phyloP scores from a whole-genome alignment of 2,113 vertebrate species.

The Myocastor coypus region DNA sequence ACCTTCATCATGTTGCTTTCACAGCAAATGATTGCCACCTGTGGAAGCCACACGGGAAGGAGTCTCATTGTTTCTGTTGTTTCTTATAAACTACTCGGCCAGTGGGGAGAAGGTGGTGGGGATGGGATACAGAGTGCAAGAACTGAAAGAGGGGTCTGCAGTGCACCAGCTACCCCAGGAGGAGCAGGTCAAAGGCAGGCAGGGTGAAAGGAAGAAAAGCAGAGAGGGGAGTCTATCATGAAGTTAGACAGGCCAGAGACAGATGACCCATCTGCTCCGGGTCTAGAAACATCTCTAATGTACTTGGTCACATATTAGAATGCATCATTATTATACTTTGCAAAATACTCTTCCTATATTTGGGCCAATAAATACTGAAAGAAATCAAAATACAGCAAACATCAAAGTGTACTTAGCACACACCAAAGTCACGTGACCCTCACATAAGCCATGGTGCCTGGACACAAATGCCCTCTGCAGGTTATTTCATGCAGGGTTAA shows the following conservation, averaged over 20 bases:
- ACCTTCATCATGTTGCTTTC: neutral
- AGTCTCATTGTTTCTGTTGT: neutral
- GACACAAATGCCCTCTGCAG: neutral
- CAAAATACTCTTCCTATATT: conserved; percentile 74
- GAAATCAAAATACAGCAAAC: conserved; percentile 64
- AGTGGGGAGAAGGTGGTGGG: neutral
- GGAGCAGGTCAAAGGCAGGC: no score
- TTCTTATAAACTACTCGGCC: neutral
- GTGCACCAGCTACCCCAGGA: neutral
- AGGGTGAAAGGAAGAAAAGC: neutral
- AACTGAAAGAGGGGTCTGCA: neutral
- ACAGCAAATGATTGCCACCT: conserved; percentile 36
- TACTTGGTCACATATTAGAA: neutral
- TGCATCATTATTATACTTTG: neutral
- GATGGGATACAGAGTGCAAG: neutral
- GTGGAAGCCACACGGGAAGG: conserved; percentile 42
- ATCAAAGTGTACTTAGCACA: conserved; percentile 42
- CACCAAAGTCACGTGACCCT: conserved; percentile 64
- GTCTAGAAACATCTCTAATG: neutral
- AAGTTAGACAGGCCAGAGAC: neutral
- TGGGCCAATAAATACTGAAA: conserved; percentile 75
- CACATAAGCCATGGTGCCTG: neutral
- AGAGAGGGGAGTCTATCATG: neutral
- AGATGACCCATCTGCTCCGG: neutral
- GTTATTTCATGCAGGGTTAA: neutral